Conservation (phyloP, 2,113 vertebrate genomes). For the Coreoperca whiteheadi region DNA sequence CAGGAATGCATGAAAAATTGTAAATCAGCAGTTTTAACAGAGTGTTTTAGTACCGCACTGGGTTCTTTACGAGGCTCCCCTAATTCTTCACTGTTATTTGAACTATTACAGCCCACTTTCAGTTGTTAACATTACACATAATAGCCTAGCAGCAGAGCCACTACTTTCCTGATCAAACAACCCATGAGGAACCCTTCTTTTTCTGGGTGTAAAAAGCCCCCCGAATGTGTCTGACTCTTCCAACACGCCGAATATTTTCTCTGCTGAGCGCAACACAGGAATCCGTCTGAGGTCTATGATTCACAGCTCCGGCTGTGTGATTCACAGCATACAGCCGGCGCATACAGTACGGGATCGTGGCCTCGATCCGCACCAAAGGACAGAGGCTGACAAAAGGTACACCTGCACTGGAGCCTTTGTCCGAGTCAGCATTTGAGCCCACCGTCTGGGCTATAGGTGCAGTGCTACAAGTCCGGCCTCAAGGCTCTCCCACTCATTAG, state of each 20-base stretch:
- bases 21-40: constrained; percentile 62
- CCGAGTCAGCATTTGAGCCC: constrained; percentile 56
- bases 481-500: constrained; percentile 29
- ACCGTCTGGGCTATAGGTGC: constrained; percentile 25
- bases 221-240: constrained; percentile 45
- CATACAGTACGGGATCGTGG: constrained; percentile 35
- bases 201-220: constrained; percentile 21
- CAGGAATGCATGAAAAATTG: constrained; percentile 38
- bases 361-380: constrained; percentile 53
- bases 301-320: constrained; percentile 53
- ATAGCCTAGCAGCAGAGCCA: constrained; percentile 12
- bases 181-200: constrained; percentile 45
- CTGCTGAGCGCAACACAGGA: constrained; percentile 50
- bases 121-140: constrained; percentile 59
- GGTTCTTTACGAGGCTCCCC: constrained; percentile 60
- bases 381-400: constrained; percentile 58
- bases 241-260: constrained; percentile 56
- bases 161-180: constrained; percentile 48
- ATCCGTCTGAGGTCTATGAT: constrained; percentile 71
- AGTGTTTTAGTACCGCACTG: constrained; percentile 35
- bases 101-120: constrained; percentile 52
- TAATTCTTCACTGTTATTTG: constrained; percentile 59
- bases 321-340: constrained; percentile 55
- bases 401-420: constrained; percentile 67
- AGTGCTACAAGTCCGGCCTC: constrained; percentile 29